A percentile compares a stretch with the other conserved stretches of the same genome.
Conservation (phyloP, 2,888 invertebrate species). For the Polydesmus complanatus region DNA sequence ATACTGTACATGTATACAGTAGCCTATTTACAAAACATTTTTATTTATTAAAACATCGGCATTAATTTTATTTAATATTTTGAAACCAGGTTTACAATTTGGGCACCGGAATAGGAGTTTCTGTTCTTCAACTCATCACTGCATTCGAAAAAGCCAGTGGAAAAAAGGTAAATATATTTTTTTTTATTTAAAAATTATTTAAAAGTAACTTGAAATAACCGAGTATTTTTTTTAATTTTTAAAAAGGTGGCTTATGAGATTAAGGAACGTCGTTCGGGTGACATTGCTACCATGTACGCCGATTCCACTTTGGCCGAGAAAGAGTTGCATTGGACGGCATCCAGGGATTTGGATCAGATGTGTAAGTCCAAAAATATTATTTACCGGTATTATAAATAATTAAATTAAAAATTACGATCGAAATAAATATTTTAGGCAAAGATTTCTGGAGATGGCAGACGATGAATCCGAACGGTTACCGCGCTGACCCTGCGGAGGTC, state of each 20-base stretch:
- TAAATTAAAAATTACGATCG: neutral
- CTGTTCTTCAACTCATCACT: constrained; percentile 72
- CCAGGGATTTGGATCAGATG: constrained; percentile 67
- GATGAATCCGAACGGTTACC: constrained; percentile 76
- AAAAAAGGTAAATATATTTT: constrained; percentile 41
- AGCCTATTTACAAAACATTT: too few relatives aligned
- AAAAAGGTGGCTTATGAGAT: constrained; percentile 53
- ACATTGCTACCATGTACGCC: constrained; percentile 82
- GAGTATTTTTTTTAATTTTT: neutral
- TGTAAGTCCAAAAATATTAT: constrained; percentile 57
- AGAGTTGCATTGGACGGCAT: constrained; percentile 73
- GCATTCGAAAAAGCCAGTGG: constrained; percentile 77
- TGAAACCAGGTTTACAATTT: constrained; percentile 63
- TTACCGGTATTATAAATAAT: neutral
- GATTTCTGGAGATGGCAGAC: constrained; percentile 94
- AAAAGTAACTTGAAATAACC: neutral
- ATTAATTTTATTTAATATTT: neutral
- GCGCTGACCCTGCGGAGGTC: constrained; percentile 22
- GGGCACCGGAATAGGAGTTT: constrained; percentile 81
- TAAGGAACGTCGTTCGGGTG: constrained; percentile 64
- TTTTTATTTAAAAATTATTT: too few relatives aligned
- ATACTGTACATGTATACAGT: neutral
- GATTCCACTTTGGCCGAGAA: constrained; percentile 63
- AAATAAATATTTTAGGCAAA: constrained; percentile 45
- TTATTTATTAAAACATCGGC: neutral